Evolutionary conservation across 2,888 invertebrate species (phyloP).

Genomic region (Hypena proboscidalis): DNA sequence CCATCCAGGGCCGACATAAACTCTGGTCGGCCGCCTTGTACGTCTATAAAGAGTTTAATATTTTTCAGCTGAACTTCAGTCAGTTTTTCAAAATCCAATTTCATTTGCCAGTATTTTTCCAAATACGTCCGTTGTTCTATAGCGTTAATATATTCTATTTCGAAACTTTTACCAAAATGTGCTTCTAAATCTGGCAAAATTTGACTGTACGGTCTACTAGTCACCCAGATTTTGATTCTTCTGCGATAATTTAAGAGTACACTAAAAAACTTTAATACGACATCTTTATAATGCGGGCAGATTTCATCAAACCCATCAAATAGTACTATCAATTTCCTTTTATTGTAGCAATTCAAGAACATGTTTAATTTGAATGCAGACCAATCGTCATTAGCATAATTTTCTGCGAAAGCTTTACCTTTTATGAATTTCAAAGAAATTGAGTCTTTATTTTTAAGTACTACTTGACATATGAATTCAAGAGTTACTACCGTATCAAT

Average conservation of each 20-base stretch:
- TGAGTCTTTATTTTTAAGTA: background rate
- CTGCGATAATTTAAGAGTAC: conserved; percentile 1
- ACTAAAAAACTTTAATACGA: conserved; percentile 4
- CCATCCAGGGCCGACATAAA: too few relatives aligned
- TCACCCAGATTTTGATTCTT: conserved; percentile 28
- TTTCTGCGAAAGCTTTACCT: too few relatives aligned
- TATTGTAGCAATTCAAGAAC: conserved; percentile 11
- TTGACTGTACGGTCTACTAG: conserved; percentile 32
- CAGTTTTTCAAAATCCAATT: conserved; percentile 15
- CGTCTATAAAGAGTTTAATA: conserved; percentile 14
- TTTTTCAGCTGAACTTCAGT: conserved; percentile 14
- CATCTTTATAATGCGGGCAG: conserved; percentile 4
- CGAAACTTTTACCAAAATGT: conserved; percentile 8
- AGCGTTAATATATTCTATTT: conserved; percentile 10
- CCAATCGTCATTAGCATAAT: too few relatives aligned
- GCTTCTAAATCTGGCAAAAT: conserved; percentile 8
- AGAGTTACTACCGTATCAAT: background rate
- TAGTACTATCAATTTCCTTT: conserved; percentile 12
- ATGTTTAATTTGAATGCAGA: conserved; percentile 4
- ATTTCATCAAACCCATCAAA: conserved; percentile 20
- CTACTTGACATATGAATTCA: conserved; percentile 2
- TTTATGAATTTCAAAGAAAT: background rate
- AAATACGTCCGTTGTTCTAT: conserved; percentile 18
- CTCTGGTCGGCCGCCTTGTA: conserved; percentile 3
- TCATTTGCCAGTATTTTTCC: conserved; percentile 15